Conservation (phyloP, 1,140 invertebrate genomes). For the Neelides sp. region DNA sequence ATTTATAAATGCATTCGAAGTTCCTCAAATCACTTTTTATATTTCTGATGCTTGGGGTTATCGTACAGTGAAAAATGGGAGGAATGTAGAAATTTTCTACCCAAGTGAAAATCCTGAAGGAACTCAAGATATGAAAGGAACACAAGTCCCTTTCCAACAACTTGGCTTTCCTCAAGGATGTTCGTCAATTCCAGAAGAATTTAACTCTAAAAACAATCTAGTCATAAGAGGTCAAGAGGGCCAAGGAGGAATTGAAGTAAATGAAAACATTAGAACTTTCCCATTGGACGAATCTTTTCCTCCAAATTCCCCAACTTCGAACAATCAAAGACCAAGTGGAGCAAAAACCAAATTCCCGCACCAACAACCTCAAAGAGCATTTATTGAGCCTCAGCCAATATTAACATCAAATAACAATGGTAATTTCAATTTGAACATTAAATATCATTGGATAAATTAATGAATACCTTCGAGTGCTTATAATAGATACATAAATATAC, state of each 20-base stretch:
- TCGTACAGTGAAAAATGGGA: constrained; percentile 51
- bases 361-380: too few relatives aligned
- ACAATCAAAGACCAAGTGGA: too few relatives aligned
- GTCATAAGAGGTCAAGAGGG: constrained; percentile 16
- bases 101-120: constrained; percentile 34
- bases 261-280: too few relatives aligned
- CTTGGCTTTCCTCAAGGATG: constrained; percentile 50
- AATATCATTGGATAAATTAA: too few relatives aligned
- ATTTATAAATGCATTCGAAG: constrained; percentile 53
- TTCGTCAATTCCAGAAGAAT: constrained; percentile 37
- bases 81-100: constrained; percentile 54
- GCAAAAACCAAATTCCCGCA: too few relatives aligned
- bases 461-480: too few relatives aligned
- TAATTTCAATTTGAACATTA: too few relatives aligned
- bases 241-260: not conserved
- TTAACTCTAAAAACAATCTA: constrained; percentile 4
- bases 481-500: too few relatives aligned
- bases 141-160: constrained; percentile 45
- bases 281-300: too few relatives aligned
- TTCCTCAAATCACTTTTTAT: constrained; percentile 53
- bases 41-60: constrained; percentile 64
- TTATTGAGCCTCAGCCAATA: too few relatives aligned
- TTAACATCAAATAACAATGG: too few relatives aligned
- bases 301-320: too few relatives aligned
- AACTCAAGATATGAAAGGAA: constrained; percentile 36